Conservation (phyloP, 2,113 vertebrate species). For the Myotis brandtii region DNA sequence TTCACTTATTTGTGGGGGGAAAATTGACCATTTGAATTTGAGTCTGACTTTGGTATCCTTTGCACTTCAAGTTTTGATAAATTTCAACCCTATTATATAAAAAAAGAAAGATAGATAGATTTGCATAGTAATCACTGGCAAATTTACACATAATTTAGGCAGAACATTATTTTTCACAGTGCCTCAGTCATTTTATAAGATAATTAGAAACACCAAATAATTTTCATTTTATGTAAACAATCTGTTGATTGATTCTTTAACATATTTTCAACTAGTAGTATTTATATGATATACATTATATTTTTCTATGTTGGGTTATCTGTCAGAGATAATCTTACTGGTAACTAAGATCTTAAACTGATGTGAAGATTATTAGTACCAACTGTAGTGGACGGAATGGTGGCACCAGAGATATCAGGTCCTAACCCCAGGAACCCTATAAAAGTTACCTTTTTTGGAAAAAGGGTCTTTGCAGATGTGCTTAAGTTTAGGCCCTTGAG, state of each 20-base stretch:
- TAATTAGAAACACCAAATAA: background rate
- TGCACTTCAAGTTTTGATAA: constrained; percentile 7
- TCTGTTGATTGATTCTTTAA: background rate
- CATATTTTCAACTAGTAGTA: background rate
- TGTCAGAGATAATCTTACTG: background rate
- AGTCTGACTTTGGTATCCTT: background rate
- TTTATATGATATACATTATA: background rate
- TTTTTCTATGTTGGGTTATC: background rate
- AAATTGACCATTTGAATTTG: background rate
- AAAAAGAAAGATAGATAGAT: background rate
- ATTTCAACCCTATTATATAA: background rate
- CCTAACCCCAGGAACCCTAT: background rate
- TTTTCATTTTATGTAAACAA: background rate
- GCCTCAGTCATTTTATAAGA: background rate
- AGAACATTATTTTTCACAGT: background rate
- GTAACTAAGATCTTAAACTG: background rate
- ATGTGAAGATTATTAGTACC: background rate
- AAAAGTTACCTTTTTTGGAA: background rate
- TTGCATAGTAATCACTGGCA: background rate
- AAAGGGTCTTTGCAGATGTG: background rate
- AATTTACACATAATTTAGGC: background rate
- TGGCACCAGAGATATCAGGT: background rate
- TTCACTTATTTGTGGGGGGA: background rate
- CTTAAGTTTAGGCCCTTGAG: background rate
- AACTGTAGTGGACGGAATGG: background rate